These are phyloP conservation scores for Neotoxoptera formosana DNA, from an alignment of 1,140 invertebrate genomes.

Conservation along the genomic window DNA sequence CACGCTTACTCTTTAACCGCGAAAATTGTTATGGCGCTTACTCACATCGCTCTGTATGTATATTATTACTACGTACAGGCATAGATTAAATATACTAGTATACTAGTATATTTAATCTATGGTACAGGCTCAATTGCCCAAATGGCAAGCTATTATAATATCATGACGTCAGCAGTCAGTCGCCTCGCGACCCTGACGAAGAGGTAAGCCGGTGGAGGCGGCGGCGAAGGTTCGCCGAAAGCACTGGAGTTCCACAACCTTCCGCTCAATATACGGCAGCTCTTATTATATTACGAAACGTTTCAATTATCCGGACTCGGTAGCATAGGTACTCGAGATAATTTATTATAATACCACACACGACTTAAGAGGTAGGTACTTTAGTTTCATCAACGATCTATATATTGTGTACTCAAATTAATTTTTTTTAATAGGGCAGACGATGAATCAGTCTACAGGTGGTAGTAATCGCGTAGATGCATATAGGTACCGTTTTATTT, in stretches of 20 bases:
- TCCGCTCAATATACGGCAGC: neutral
- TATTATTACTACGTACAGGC: neutral
- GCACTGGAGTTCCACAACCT: neutral
- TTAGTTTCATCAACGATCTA: neutral
- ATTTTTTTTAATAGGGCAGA: neutral
- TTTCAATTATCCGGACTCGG: neutral
- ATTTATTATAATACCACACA: neutral
- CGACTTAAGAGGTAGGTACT: neutral
- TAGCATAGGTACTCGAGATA: neutral
- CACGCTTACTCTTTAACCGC: neutral
- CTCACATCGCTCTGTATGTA: neutral
- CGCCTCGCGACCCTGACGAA: neutral
- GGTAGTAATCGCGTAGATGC: neutral
- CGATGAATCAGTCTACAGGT: neutral
- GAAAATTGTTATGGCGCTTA: neutral
- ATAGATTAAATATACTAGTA: too few species aligned
- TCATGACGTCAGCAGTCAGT: slow-evolving; percentile 4
- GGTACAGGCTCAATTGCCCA: neutral
- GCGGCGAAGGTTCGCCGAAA: neutral
- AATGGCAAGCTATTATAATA: neutral
- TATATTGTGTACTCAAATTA: neutral
- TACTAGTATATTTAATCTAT: too few species aligned
- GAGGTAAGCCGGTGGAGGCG: neutral
- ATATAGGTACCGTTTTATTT: neutral
- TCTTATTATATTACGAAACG: neutral